Base-by-base conservation (phyloP, 2,888 invertebrate genomes). In the Incurvaria masculella region DNA sequence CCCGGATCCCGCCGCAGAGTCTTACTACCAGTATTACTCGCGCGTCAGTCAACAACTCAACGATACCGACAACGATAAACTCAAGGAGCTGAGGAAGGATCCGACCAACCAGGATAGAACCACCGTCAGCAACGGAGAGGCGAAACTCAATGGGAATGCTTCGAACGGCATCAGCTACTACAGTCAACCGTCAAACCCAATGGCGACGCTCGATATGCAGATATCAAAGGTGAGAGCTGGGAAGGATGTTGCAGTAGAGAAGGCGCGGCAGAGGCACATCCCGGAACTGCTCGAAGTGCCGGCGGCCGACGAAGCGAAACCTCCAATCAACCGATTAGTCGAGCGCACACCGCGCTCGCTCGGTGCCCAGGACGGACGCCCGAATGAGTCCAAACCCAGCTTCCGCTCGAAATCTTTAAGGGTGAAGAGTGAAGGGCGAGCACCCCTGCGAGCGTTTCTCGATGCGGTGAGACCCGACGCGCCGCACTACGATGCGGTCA, bases 381-480 rank as follows among this genome's bases (percentile, higher is more conserved):
- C 61, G 47, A 74, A 74, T 61, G 70, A 69, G 57, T 60, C 56
- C 53, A 76, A 69, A 60, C 74, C 76, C 57, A 75, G 68, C 62
- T 76, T 76, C 68, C 76, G 79, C 56, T 79, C 79, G 51, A 79
- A 79, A 66, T 79, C 79, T 49, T 64, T 79, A 53, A 70, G 79
- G 66, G 72, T 79, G 39, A 79, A 78, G 65, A 79, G 75, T 59
- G 79, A 79, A 67, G 74, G 74, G 52, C 67, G 78, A 61, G 66
- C 69, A 33, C 76, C 78, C 47, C 66, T 78, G 51, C 64, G 69
- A 54, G 62, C 69, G 52, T 78, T 75, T 61, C 66, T 78, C 38
- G 71, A 76, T 44, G 62, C 62, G 2, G 59, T 63, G 49, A 64
- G 68, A 54, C 60, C 67, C 48, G 66, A 68, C 47, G 64, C 55